These are phyloP conservation scores for Orestias chungarensis DNA, from an alignment of 2,797 vertebrate species.

Conservation along the genomic window DNA sequence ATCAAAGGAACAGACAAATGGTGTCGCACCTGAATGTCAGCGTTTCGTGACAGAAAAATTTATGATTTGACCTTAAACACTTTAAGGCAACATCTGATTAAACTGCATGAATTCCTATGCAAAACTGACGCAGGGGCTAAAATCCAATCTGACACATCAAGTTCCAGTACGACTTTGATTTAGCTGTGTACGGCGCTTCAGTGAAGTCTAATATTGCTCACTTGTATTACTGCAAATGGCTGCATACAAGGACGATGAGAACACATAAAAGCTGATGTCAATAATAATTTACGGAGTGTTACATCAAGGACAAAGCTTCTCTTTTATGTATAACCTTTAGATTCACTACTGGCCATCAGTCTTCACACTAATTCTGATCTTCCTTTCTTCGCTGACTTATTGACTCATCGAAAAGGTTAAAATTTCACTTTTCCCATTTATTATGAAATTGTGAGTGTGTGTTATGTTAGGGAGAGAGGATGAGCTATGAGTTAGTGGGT, in stretches of 20 bases:
- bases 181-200: slow-evolving; percentile 1
- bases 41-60: slow-evolving; percentile 3
- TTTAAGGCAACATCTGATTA: slow-evolving; percentile 8
- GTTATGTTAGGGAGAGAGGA: slow-evolving; percentile 7
- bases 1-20: background rate
- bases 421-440: background rate
- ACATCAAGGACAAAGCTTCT: slow-evolving; percentile 15
- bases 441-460: slow-evolving; percentile 9
- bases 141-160: background rate
- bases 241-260: slow-evolving; percentile 16
- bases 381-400: slow-evolving; percentile 21
- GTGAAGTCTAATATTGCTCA: slow-evolving; percentile 12
- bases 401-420: slow-evolving; percentile 28
- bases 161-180: slow-evolving; percentile 13
- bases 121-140: slow-evolving; percentile 7
- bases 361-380: slow-evolving; percentile 6
- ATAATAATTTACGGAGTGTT: slow-evolving; percentile 15
- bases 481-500: background rate
- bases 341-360: slow-evolving; percentile 7
- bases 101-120: slow-evolving; percentile 2
- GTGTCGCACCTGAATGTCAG: background rate
- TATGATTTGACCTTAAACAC: background rate
- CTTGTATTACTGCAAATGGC: slow-evolving; percentile 26
- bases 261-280: slow-evolving; percentile 23
- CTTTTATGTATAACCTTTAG: slow-evolving; percentile 7